Percentiles rank a stretch among this genome's conserved stretches.
These are phyloP conservation scores for Garrulus glandarius DNA, from an alignment of 2,797 vertebrate genomes.

Conservation along the genomic window DNA sequence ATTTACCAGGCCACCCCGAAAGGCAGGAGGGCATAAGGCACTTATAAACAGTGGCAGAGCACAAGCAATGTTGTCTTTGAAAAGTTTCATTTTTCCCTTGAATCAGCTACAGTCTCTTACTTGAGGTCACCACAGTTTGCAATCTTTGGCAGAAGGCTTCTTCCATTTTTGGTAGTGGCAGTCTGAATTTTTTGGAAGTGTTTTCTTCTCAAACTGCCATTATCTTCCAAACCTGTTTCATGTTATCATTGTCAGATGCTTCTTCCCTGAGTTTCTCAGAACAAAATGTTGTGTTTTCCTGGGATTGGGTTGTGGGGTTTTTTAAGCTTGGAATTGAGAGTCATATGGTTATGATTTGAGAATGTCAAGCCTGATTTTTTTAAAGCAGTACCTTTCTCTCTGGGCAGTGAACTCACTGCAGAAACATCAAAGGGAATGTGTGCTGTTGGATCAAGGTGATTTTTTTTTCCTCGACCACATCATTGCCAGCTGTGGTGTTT, in stretches of 20 bases:
- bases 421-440: slow-evolving; percentile 95
- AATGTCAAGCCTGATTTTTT: slow-evolving; percentile 88
- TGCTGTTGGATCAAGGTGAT: slow-evolving; percentile 98
- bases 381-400: slow-evolving; percentile 80
- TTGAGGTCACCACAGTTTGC: slow-evolving; percentile 87
- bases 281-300: slow-evolving; percentile 77
- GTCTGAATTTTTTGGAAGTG: slow-evolving; percentile 79
- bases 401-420: slow-evolving; percentile 86
- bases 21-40: slow-evolving; percentile 70
- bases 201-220: slow-evolving; percentile 79
- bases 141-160: slow-evolving; percentile 85
- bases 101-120: slow-evolving; percentile 81
- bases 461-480: slow-evolving; percentile 79
- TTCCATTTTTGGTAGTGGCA: slow-evolving; percentile 95
- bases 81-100: slow-evolving; percentile 76
- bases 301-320: slow-evolving; percentile 24
- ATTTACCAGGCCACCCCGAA: slow-evolving; percentile 73
- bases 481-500: slow-evolving; percentile 84
- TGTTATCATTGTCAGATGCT: slow-evolving; percentile 97
- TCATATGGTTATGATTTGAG: slow-evolving; percentile 99
- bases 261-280: slow-evolving; percentile 85
- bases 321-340: slow-evolving; percentile 82
- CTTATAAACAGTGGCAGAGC: slow-evolving; percentile 71
- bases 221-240: slow-evolving; percentile 91
- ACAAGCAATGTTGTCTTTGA: slow-evolving; percentile 75